These are phyloP conservation scores for Melieria omissa DNA, from an alignment of 2,888 invertebrate genomes.

Conservation along the genomic window DNA sequence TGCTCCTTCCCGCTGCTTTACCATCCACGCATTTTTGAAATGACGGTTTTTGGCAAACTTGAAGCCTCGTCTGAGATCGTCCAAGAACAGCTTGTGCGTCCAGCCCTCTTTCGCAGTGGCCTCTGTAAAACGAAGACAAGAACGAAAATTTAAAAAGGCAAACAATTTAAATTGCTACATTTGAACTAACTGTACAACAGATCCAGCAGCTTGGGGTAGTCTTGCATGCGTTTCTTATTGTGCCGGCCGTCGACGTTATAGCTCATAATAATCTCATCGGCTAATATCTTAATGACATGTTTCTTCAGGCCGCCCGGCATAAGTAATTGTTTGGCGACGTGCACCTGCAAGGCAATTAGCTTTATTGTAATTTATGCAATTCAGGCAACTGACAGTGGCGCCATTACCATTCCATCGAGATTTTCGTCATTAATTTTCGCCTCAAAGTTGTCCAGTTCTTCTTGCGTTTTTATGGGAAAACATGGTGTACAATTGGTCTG, in stretches of 20 bases:
- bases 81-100: constrained; percentile 27
- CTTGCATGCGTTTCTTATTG: constrained; percentile 23
- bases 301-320: constrained; percentile 27
- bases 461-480: constrained; percentile 33
- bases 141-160: background rate
- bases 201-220: constrained; percentile 23
- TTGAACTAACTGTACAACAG: constrained; percentile 17
- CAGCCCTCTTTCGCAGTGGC: constrained; percentile 26
- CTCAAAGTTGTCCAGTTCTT: constrained; percentile 25
- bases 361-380: background rate
- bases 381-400: background rate
- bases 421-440: constrained; percentile 17
- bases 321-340: constrained; percentile 9
- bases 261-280: constrained; percentile 11
- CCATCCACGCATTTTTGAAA: constrained; percentile 11
- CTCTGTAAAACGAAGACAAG: constrained; percentile 3
- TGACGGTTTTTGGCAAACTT: constrained; percentile 24
- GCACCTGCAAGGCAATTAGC: background rate
- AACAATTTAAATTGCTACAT: background rate
- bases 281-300: constrained; percentile 23
- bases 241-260: constrained; percentile 30
- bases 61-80: constrained; percentile 27
- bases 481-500: constrained; percentile 1
- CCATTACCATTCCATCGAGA: constrained; percentile 21
- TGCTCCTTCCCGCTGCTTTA: background rate